phyloP scores from a whole-genome alignment of 2,113 vertebrate species.

The Cervus canadensis region DNA sequence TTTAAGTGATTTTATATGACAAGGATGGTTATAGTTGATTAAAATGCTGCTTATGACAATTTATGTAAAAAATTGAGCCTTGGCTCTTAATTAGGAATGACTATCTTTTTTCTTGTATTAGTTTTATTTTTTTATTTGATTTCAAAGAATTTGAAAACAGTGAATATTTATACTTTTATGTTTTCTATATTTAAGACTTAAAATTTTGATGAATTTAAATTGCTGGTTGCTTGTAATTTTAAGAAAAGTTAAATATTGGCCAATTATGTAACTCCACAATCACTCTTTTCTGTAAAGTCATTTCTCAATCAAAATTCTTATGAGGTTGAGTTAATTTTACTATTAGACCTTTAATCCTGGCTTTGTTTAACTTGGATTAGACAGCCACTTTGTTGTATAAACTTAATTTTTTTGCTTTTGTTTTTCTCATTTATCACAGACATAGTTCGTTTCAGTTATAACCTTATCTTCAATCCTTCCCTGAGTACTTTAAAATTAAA shows the following conservation, averaged over 20 bases:
- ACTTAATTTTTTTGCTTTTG: not conserved
- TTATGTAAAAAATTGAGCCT: not conserved
- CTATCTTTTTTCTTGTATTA: not conserved
- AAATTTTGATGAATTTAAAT: not conserved
- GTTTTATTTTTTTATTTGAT: not conserved
- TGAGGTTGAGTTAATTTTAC: not conserved
- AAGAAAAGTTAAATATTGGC: not conserved
- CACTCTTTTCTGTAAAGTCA: not conserved
- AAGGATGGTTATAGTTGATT: not conserved
- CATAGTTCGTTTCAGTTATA: not conserved
- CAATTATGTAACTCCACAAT: not conserved
- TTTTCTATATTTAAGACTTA: conserved; percentile 12
- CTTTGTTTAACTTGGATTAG: conserved; percentile 31
- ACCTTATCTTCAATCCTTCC: not conserved
- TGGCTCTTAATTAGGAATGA: not conserved
- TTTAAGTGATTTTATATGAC: not conserved
- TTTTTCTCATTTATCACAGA: conserved; percentile 11
- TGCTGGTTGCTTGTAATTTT: conserved; percentile 45
- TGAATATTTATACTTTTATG: not conserved
- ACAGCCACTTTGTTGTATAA: not conserved
- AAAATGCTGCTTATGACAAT: conserved; percentile 6
- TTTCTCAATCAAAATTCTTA: conserved; percentile 15
- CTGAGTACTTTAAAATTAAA: not conserved
- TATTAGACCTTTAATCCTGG: conserved; percentile 28
- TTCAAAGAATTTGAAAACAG: conserved; percentile 12